Conservation (phyloP, 1,140 invertebrate genomes). For the Zaprionus ornatus region DNA sequence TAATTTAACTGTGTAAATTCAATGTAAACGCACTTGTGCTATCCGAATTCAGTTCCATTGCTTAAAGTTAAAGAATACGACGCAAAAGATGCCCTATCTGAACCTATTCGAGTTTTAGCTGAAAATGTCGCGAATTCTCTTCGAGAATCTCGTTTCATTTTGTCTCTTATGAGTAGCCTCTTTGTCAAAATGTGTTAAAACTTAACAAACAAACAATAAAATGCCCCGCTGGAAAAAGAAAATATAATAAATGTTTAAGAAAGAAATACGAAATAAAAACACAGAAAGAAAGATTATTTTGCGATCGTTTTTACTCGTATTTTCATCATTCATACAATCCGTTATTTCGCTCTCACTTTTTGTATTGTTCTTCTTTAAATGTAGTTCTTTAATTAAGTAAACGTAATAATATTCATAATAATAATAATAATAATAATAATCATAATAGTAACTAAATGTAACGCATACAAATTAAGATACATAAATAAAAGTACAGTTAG, state of each 20-base stretch:
- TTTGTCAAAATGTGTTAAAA: background rate
- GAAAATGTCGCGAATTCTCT: constrained; percentile 4
- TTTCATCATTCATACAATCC: constrained; percentile 60
- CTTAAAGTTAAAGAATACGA: constrained; percentile 31
- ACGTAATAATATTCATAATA: constrained; percentile 77
- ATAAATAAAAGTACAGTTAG: constrained; percentile 75
- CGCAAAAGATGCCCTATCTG: constrained; percentile 10
- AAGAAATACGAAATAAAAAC: constrained; percentile 65
- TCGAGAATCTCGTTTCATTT: background rate
- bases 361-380: constrained; percentile 55
- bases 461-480: constrained; percentile 78
- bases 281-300: constrained; percentile 58
- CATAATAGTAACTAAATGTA: constrained; percentile 77
- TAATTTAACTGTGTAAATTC: constrained; percentile 65
- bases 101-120: background rate
- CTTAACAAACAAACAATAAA: constrained; percentile 1
- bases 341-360: constrained; percentile 44
- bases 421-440: constrained; percentile 72
- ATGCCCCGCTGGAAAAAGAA: constrained; percentile 34
- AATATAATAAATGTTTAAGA: constrained; percentile 15
- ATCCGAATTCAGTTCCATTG: constrained; percentile 66
- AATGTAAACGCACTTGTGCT: constrained; percentile 60
- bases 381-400: constrained; percentile 80
- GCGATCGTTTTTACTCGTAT: constrained; percentile 68
- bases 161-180: background rate